Conservation (phyloP, 23 tunicate species). For the Styela clava region DNA sequence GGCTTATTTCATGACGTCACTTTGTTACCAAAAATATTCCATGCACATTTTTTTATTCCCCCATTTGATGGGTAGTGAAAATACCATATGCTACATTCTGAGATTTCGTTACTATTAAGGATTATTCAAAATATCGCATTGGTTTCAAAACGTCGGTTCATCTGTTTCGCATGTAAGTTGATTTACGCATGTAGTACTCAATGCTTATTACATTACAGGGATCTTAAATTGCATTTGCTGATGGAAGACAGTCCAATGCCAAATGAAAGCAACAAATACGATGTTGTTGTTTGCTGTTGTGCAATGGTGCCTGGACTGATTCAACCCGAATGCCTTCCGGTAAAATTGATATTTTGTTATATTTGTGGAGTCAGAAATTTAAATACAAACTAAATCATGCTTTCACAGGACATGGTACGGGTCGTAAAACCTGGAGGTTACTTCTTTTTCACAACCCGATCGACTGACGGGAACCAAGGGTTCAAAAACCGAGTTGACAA, state of each 20-base stretch:
- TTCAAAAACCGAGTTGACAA: conserved; percentile 62
- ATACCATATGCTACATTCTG: no score
- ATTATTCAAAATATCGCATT: no score
- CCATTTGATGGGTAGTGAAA: no score
- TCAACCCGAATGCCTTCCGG: conserved; percentile 88
- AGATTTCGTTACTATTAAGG: no score
- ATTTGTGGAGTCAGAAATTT: background rate
- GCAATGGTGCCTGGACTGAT: conserved; percentile 84
- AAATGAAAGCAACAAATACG: conserved; percentile 50
- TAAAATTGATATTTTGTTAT: conserved; percentile 11
- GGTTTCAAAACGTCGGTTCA: no score
- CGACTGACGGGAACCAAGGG: conserved; percentile 64
- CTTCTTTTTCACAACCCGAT: conserved; percentile 67
- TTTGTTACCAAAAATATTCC: no score
- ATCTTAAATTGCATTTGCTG: conserved; percentile 40
- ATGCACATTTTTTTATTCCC: no score
- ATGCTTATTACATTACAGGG: no score
- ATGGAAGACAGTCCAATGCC: conserved; percentile 53
- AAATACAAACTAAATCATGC: background rate
- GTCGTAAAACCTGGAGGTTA: conserved; percentile 61
- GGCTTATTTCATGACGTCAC: no score
- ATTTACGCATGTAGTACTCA: no score
- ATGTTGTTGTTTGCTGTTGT: conserved; percentile 78
- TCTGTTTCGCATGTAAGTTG: no score
- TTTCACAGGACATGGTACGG: conserved; percentile 62